A percentile compares a stretch with the other conserved stretches of the same genome.
These are phyloP conservation scores for Drosophila buzzatii DNA, from an alignment of 2,888 invertebrate species.

Conservation along the genomic window DNA sequence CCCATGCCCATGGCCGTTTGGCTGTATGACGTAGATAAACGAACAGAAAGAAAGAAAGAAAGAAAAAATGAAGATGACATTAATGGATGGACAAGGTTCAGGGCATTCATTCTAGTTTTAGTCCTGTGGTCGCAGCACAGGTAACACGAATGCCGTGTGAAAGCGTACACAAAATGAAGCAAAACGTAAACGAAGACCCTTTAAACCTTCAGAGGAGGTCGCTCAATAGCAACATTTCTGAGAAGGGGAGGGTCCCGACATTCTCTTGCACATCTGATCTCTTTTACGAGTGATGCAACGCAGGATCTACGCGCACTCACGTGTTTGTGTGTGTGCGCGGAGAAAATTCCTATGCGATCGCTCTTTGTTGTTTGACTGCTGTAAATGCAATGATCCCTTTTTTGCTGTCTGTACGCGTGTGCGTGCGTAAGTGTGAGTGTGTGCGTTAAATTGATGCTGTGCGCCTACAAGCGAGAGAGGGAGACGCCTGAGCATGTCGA, in stretches of 20 bases:
- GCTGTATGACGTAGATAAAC: neutral
- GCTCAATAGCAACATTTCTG: conserved; percentile 68
- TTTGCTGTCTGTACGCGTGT: conserved; percentile 42
- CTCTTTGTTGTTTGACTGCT: conserved; percentile 58
- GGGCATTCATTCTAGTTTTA: conserved; percentile 31
- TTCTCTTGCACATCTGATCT: conserved; percentile 76
- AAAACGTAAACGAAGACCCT: conserved; percentile 47
- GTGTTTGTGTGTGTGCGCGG: conserved; percentile 2
- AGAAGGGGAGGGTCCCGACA: conserved; percentile 49
- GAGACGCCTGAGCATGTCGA: conserved; percentile 17
- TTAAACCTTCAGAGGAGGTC: conserved; percentile 64
- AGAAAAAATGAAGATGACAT: conserved; percentile 31
- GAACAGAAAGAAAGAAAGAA: conserved; percentile 15
- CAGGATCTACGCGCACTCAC: conserved; percentile 58
- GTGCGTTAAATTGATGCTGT: conserved; percentile 66
- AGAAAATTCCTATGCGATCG: conserved; percentile 74
- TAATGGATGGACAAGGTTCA: conserved; percentile 37
- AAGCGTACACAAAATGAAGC: conserved; percentile 52
- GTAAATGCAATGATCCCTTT: conserved; percentile 71
- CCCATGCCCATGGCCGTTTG: neutral
- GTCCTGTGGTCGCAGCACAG: conserved; percentile 59
- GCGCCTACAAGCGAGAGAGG: conserved; percentile 27
- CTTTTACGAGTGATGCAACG: conserved; percentile 67
- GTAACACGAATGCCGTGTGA: conserved; percentile 63
- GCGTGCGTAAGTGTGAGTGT: conserved; percentile 25